Percentiles rank a stretch among this genome's conserved stretches.
phyloP scores from a whole-genome alignment of 1,140 invertebrate species.

The Monochamus saltuarius region DNA sequence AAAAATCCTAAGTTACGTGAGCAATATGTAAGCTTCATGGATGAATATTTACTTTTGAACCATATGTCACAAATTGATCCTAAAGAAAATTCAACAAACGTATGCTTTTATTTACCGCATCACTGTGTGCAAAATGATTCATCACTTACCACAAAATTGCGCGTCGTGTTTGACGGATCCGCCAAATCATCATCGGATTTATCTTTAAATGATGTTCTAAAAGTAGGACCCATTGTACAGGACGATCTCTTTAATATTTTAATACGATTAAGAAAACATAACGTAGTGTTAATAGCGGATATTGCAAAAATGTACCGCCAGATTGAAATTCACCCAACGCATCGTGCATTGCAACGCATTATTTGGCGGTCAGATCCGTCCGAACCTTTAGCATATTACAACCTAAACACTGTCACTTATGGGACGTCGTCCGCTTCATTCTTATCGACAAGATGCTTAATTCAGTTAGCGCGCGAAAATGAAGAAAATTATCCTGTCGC shows the following conservation, averaged over 20 bases:
- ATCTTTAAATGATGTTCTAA: slow-evolving; percentile 38
- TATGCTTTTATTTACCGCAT: background rate
- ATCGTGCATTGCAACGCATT: slow-evolving; percentile 45
- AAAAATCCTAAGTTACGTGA: too few relatives aligned
- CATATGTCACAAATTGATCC: background rate
- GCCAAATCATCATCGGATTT: slow-evolving; percentile 19
- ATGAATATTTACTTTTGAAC: background rate
- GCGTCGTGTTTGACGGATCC: background rate
- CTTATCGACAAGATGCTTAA: slow-evolving; percentile 41
- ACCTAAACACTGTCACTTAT: slow-evolving; percentile 49
- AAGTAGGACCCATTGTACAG: slow-evolving; percentile 42
- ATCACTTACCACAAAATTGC: background rate
- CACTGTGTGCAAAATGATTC: background rate
- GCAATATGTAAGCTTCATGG: too few relatives aligned
- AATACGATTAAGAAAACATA: slow-evolving; percentile 42
- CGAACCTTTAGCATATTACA: slow-evolving; percentile 42
- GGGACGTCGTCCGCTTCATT: slow-evolving; percentile 49
- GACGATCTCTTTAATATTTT: slow-evolving; percentile 39
- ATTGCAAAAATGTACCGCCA: slow-evolving; percentile 46
- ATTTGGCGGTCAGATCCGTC: slow-evolving; percentile 46
- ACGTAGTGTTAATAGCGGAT: slow-evolving; percentile 43
- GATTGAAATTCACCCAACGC: background rate
- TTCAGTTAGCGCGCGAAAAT: slow-evolving; percentile 43
- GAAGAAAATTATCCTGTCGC: slow-evolving; percentile 38
- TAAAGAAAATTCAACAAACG: background rate